Conservation (phyloP, 2,888 invertebrate species). For the Apodemia zela region DNA sequence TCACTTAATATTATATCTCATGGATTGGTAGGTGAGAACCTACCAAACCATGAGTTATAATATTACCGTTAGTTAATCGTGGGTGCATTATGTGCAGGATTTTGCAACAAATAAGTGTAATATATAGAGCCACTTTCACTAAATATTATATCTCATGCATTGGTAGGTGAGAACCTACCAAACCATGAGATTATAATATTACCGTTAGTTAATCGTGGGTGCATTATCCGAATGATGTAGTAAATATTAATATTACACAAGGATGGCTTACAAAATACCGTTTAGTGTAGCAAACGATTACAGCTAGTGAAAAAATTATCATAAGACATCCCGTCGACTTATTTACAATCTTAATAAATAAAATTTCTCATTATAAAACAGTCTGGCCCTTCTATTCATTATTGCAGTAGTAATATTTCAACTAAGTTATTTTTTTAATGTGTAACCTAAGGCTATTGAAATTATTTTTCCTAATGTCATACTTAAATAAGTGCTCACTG, state of each 20-base stretch:
- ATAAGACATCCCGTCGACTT: neutral
- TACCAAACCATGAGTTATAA: neutral
- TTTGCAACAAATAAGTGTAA: too few species aligned
- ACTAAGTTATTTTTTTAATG: neutral
- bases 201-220: constrained; percentile 1
- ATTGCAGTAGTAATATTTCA: neutral
- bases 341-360: constrained; percentile 4
- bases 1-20: too few species aligned
- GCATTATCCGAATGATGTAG: constrained; percentile 2
- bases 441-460: neutral
- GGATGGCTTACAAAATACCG: neutral
- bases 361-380: neutral
- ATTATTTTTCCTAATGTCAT: neutral
- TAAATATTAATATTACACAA: constrained; percentile 5
- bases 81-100: neutral
- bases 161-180: neutral
- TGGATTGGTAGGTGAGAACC: neutral
- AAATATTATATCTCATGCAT: too few species aligned
- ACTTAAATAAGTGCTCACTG: too few species aligned
- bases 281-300: neutral
- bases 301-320: constrained; percentile 1
- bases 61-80: neutral
- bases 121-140: too few species aligned
- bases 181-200: neutral
- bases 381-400: neutral